These are phyloP conservation scores for Corynorhinus townsendii DNA, from an alignment of 2,113 vertebrate genomes.

Conservation along the genomic window DNA sequence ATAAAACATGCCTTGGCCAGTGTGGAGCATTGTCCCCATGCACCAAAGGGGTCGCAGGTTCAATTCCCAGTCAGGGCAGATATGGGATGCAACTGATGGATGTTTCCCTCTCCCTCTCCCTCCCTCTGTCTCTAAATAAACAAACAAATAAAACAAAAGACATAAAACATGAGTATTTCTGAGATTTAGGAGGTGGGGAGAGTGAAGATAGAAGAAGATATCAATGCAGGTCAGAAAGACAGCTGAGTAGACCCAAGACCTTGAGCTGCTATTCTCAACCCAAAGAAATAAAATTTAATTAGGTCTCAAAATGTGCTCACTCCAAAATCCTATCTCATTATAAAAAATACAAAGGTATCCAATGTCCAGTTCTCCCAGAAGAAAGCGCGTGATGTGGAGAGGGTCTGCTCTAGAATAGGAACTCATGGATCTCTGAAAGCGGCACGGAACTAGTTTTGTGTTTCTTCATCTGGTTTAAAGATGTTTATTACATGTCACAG, in stretches of 20 bases:
- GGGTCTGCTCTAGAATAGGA: background rate
- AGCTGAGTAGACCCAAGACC: background rate
- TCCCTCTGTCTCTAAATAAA: background rate
- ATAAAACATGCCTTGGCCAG: background rate
- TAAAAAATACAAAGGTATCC: background rate
- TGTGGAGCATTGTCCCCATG: background rate
- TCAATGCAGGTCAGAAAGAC: background rate
- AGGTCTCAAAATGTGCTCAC: background rate
- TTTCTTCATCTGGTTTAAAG: background rate
- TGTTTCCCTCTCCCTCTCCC: too few species aligned
- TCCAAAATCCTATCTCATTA: background rate
- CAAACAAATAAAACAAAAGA: constrained; percentile 17
- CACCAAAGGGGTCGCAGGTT: too few species aligned
- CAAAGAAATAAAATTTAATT: background rate
- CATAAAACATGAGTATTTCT: background rate
- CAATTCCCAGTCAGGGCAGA: too few species aligned
- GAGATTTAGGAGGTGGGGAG: background rate
- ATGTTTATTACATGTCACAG: background rate
- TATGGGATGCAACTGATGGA: too few species aligned
- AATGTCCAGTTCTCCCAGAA: background rate
- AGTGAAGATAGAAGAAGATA: constrained; percentile 17
- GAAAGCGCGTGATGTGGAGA: background rate
- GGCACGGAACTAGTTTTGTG: background rate
- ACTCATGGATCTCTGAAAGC: background rate
- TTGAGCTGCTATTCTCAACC: constrained; percentile 33